These are phyloP conservation scores for Meteorus colon DNA, from an alignment of 2,888 invertebrate genomes.

Conservation along the genomic window DNA sequence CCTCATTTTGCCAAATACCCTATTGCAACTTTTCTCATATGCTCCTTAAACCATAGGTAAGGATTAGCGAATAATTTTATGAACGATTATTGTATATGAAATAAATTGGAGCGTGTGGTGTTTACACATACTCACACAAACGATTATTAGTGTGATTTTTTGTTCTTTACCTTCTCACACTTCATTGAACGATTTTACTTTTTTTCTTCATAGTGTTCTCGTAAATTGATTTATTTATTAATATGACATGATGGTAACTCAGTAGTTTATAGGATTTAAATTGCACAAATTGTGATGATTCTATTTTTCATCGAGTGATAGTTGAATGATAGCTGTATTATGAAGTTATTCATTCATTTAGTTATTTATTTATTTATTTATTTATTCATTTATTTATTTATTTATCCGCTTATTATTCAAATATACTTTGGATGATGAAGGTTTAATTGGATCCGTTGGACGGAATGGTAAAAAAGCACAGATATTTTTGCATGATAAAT, in stretches of 20 bases:
- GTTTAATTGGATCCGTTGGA: constrained; percentile 47
- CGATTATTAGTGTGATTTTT: not conserved
- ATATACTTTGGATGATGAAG: constrained; percentile 3
- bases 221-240: not conserved
- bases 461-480: constrained; percentile 45
- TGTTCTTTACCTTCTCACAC: not conserved
- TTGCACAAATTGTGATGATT: not conserved
- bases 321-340: not conserved
- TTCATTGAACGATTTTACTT: constrained; percentile 1
- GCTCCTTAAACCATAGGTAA: constrained; percentile 7
- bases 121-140: not conserved
- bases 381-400: not conserved
- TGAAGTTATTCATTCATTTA: not conserved
- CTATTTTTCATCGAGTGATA: not conserved
- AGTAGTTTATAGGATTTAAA: not conserved
- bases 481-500: constrained; percentile 11
- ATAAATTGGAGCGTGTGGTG: not conserved
- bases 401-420: constrained; percentile 19
- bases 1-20: constrained; percentile 42
- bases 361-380: constrained; percentile 6
- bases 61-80: constrained; percentile 30
- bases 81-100: not conserved
- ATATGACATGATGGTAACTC: not conserved
- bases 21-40: constrained; percentile 32
- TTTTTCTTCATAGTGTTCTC: not conserved